These are phyloP conservation scores for Hyaena hyaena DNA, from an alignment of 2,113 vertebrate genomes.

Conservation along the genomic window DNA sequence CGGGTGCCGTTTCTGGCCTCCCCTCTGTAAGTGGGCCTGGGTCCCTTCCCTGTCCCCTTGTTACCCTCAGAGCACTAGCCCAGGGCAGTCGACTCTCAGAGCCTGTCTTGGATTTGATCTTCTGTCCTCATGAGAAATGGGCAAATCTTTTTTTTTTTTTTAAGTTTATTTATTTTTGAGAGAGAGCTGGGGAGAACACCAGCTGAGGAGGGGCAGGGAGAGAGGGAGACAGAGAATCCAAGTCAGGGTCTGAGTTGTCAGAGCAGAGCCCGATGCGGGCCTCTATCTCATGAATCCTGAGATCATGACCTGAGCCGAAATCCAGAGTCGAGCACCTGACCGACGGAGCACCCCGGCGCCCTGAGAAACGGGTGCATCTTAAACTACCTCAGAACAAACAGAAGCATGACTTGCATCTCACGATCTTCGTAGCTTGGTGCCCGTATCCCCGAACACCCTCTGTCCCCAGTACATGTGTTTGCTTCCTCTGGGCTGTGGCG, in stretches of 20 bases:
- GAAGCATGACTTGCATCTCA: fast-evolving
- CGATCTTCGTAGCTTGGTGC: fast-evolving
- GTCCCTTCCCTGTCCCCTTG: fast-evolving
- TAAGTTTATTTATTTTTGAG: too few species aligned
- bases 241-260: too few species aligned
- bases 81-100: fast-evolving
- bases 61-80: not conserved
- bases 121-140: not conserved
- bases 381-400: fast-evolving
- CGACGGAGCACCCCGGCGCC: too few species aligned
- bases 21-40: not conserved
- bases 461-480: fast-evolving
- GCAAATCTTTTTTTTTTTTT: too few species aligned
- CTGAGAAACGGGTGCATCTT: not conserved
- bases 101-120: not conserved
- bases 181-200: too few species aligned
- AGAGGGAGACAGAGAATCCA: too few species aligned
- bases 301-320: too few species aligned
- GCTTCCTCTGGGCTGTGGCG: not conserved
- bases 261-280: too few species aligned
- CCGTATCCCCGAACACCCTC: not conserved
- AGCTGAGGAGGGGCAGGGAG: too few species aligned
- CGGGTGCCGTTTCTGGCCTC: not conserved
- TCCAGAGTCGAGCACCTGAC: too few species aligned
- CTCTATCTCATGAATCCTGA: too few species aligned